Evolutionary conservation across 1,140 invertebrate genomes (phyloP).

Genomic region (Leptoteleia sp.): DNA sequence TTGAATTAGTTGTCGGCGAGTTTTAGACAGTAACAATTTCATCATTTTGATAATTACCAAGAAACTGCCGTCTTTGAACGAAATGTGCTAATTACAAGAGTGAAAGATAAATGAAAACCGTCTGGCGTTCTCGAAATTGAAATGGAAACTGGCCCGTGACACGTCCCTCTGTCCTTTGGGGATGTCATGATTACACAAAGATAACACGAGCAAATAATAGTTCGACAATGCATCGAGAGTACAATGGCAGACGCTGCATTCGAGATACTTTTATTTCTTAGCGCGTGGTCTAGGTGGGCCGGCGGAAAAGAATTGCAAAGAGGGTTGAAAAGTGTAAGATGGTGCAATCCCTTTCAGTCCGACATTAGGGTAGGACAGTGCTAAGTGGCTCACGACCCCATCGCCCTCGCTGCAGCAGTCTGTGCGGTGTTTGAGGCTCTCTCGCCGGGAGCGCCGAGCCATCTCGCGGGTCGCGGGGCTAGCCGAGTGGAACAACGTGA

Average conservation of each 20-base stretch:
- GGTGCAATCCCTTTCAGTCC: slow-evolving; percentile 36
- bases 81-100: too few relatives aligned
- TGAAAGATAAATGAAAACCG: too few relatives aligned
- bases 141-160: neutral
- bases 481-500: slow-evolving; percentile 60
- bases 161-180: neutral
- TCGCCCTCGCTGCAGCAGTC: slow-evolving; percentile 37
- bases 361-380: slow-evolving; percentile 56
- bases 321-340: slow-evolving; percentile 55
- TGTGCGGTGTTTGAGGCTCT: slow-evolving; percentile 60
- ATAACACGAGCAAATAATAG: slow-evolving; percentile 43
- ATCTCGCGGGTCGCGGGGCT: slow-evolving; percentile 49
- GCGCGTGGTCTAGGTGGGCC: neutral
- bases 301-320: slow-evolving; percentile 53
- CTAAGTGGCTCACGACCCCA: slow-evolving; percentile 62
- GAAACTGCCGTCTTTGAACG: too few relatives aligned
- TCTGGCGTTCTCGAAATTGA: too few relatives aligned
- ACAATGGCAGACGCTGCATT: slow-evolving; percentile 27
- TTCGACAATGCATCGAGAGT: slow-evolving; percentile 52
- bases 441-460: slow-evolving; percentile 45
- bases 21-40: too few relatives aligned
- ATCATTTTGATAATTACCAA: too few relatives aligned
- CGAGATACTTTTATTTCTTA: slow-evolving; percentile 35
- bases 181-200: slow-evolving; percentile 13
- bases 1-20: too few relatives aligned